A percentile compares a stretch with the other conserved stretches of the same genome.
phyloP scores from a whole-genome alignment of 2,888 invertebrate species.

The Nephrotoma flavescens region DNA sequence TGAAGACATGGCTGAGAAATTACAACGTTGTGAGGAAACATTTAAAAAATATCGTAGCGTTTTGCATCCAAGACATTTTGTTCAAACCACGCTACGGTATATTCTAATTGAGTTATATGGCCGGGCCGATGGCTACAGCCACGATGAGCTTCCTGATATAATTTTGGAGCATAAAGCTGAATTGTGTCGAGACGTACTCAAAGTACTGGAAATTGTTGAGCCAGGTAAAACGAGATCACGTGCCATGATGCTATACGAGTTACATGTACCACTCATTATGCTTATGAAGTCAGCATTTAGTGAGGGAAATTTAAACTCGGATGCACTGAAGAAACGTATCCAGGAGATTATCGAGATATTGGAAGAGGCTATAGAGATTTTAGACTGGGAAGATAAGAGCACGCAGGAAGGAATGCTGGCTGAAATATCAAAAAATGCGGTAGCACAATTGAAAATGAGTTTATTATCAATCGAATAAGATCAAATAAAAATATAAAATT shows the following conservation, averaged over 20 bases:
- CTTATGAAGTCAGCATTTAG: constrained; percentile 50
- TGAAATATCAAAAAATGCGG: constrained; percentile 22
- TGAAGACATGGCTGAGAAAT: constrained; percentile 40
- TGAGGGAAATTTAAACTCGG: constrained; percentile 40
- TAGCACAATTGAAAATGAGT: constrained; percentile 23
- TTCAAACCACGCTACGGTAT: constrained; percentile 50
- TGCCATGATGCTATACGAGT: constrained; percentile 65
- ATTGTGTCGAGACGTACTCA: constrained; percentile 51
- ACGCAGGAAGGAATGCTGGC: constrained; percentile 28
- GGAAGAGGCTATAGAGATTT: constrained; percentile 47
- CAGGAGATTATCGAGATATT: constrained; percentile 47
- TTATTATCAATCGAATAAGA: constrained; percentile 12
- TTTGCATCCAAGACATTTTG: constrained; percentile 62
- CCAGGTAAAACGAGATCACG: constrained; percentile 65
- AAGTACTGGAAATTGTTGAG: constrained; percentile 50
- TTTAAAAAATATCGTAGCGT: constrained; percentile 48
- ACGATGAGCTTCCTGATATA: constrained; percentile 57
- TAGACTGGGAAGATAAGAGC: constrained; percentile 45
- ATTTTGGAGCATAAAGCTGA: constrained; percentile 60
- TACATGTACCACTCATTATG: constrained; percentile 62
- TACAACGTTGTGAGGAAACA: constrained; percentile 48
- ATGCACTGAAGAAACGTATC: constrained; percentile 44
- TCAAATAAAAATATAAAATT: background rate
- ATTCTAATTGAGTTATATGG: constrained; percentile 66
- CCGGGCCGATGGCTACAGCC: constrained; percentile 50